phyloP scores from a whole-genome alignment of 1,140 invertebrate species.

The Euschistus heros region DNA sequence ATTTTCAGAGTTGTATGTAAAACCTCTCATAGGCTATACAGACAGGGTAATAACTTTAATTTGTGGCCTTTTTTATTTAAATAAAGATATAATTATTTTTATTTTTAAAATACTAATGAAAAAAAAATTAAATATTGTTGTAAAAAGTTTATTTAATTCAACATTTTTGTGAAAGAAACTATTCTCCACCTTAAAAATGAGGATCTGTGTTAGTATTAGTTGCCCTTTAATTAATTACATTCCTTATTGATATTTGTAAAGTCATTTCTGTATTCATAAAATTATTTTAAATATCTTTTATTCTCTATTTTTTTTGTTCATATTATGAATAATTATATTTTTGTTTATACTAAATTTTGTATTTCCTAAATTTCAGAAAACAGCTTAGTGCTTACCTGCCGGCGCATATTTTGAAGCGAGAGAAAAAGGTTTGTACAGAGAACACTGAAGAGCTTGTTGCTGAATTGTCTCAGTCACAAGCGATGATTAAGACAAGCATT shows the following conservation, averaged over 20 bases:
- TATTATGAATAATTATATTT: no score
- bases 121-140: no score
- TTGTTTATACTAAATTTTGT: no score
- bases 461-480: slow-evolving; percentile 1
- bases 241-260: background rate
- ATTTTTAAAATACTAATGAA: no score
- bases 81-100: no score
- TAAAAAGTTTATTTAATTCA: no score
- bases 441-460: slow-evolving; percentile 1
- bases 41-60: no score
- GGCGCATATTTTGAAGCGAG: slow-evolving; percentile 52
- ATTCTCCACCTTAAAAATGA: no score
- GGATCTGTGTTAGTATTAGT: background rate
- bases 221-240: background rate
- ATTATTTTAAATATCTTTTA: background rate
- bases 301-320: background rate
- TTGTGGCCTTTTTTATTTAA: no score
- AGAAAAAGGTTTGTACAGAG: slow-evolving; percentile 42
- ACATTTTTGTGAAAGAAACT: no score
- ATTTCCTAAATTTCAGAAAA: slow-evolving; percentile 41
- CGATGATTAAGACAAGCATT: background rate
- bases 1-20: no score
- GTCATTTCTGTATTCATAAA: background rate
- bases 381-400: slow-evolving; percentile 65
- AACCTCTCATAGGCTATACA: no score